Conservation (phyloP, 2,888 invertebrate species). For the Parnassius glacialis region DNA sequence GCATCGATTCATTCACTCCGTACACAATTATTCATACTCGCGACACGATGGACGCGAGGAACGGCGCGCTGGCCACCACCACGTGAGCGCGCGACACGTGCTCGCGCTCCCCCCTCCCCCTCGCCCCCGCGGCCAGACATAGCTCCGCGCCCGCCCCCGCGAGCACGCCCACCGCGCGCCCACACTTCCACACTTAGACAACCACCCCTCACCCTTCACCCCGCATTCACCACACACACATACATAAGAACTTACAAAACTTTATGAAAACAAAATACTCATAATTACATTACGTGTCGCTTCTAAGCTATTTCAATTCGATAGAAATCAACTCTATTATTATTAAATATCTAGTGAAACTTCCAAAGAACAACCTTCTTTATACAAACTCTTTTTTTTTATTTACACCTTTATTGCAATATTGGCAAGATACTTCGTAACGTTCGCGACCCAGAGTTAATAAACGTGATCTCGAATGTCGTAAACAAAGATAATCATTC, state of each 20-base stretch:
- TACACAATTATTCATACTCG: constrained; percentile 78
- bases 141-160: constrained; percentile 39
- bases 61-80: constrained; percentile 60
- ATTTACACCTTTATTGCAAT: constrained; percentile 21
- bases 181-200: constrained; percentile 42
- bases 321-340: background rate
- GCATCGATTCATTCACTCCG: constrained; percentile 80
- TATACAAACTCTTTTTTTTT: background rate
- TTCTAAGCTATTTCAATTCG: constrained; percentile 6
- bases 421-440: constrained; percentile 11
- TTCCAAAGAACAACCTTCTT: background rate
- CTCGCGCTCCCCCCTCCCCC: constrained; percentile 56
- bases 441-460: background rate
- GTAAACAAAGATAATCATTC: constrained; percentile 25
- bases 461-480: constrained; percentile 25
- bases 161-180: constrained; percentile 49
- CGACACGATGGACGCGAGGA: constrained; percentile 65
- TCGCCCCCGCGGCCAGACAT: constrained; percentile 41
- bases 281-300: constrained; percentile 9
- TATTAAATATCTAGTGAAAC: background rate
- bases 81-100: constrained; percentile 77
- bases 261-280: constrained; percentile 22
- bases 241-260: constrained; percentile 15
- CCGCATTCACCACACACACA: too few relatives aligned
- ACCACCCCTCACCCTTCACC: too few relatives aligned